These are phyloP conservation scores for Uloborus diversus DNA, from an alignment of 1,140 invertebrate genomes.

Conservation along the genomic window DNA sequence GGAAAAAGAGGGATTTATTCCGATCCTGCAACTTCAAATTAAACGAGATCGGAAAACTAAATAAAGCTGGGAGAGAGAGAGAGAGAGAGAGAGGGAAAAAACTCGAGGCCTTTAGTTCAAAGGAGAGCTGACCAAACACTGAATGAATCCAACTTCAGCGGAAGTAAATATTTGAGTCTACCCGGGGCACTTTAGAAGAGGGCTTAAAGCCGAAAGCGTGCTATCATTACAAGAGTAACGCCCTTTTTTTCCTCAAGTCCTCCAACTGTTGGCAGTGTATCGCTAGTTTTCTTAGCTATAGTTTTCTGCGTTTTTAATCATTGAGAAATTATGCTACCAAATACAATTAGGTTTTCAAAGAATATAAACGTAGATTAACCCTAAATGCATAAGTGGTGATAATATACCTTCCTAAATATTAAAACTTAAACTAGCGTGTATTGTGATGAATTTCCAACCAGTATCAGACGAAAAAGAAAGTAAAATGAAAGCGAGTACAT, in stretches of 20 bases:
- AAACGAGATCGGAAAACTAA: not conserved
- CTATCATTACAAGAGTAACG: not conserved
- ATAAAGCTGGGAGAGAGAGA: not conserved
- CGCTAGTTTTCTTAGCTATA: constrained; percentile 1
- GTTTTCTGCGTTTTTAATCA: too few relatives aligned
- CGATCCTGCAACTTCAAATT: not conserved
- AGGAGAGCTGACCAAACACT: constrained; percentile 26
- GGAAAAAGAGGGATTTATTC: too few relatives aligned
- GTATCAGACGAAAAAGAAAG: too few relatives aligned
- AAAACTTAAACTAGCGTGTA: too few relatives aligned
- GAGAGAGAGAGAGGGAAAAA: not conserved
- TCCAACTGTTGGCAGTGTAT: constrained; percentile 6
- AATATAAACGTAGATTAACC: too few relatives aligned
- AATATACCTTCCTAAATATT: too few relatives aligned
- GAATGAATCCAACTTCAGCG: constrained; percentile 11
- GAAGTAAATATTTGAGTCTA: constrained; percentile 29
- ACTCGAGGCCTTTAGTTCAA: not conserved
- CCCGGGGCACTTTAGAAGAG: not conserved
- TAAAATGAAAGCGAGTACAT: too few relatives aligned
- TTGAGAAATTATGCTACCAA: too few relatives aligned
- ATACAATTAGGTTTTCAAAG: too few relatives aligned
- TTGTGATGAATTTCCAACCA: too few relatives aligned
- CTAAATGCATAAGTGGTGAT: too few relatives aligned
- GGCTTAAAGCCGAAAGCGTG: not conserved
- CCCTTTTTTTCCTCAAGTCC: not conserved